Base-by-base conservation (phyloP, 2,888 invertebrate species). In the Cataglyphis cursor region DNA sequence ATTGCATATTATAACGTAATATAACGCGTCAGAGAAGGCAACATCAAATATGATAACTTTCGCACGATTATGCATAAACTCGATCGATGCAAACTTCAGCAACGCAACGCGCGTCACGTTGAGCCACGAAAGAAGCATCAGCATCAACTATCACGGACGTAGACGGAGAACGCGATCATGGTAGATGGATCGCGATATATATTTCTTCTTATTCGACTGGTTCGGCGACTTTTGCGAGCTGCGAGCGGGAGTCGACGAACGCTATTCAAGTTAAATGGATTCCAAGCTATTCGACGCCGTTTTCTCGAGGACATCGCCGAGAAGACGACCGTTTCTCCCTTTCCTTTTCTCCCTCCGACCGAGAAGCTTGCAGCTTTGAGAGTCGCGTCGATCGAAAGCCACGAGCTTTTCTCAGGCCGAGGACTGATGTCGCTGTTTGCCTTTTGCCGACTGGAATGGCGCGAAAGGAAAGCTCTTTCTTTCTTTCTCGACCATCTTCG, bases 181-280 rank as follows among this genome's bases (percentile, higher is more conserved):
- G 44, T 78, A 44, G 44, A 68, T 59, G 68, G 21, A 61, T 61
- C 31, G 78, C 12, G 68, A 59, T 68, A 78, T 80, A 78, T 78
- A 80, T 80, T 80, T 61, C 70, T 70, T 80, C 70, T 70, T 80
- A 80, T 80, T 80, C 78, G 70, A 70, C 48, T 35, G 59, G 44
- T 80, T 80, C 59, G 31, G 68, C 59, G 68, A 78, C 68, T 78
- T 68, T 78, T 68, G 78, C 78, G 59, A 78, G 68, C 70, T 80
- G 78, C 78, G 35, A 80, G 68, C 68, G 59, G 18, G 68, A 70
- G 64, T 41, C 70, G 76, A 61, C 74, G 72, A 73, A 72, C 28
- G 72, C 78, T 62, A 83, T 87, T 85, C 75, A 51, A 81, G 81
- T 83, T 86, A 88, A 87, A 87, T 87, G 89, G 76, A 88, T 87